A percentile compares a stretch with the other conserved stretches of the same genome.
Conservation (phyloP, 2,888 invertebrate species). For the Ennomos fuscantarius region DNA sequence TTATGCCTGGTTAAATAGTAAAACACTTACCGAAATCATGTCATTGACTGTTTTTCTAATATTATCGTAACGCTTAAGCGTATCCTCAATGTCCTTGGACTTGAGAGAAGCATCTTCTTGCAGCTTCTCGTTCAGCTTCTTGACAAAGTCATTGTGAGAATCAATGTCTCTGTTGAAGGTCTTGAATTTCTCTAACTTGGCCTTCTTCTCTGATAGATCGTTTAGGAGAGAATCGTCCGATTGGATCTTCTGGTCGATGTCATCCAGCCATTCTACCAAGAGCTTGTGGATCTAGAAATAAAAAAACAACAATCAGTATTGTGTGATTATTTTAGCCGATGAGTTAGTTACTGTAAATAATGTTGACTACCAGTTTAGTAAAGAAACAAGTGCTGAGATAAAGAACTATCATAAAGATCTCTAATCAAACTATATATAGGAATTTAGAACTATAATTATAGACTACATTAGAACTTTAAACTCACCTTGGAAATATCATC, state of each 20-base stretch:
- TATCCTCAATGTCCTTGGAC: slow-evolving; percentile 88
- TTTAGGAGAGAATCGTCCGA: slow-evolving; percentile 90
- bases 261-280: slow-evolving; percentile 94
- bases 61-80: slow-evolving; percentile 89
- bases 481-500: slow-evolving; percentile 93
- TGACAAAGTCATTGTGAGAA: slow-evolving; percentile 91
- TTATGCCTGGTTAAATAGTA: too few relatives aligned
- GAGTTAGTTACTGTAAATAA: slow-evolving; percentile 5
- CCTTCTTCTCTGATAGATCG: slow-evolving; percentile 96
- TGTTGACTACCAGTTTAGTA: too few relatives aligned
- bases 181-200: slow-evolving; percentile 94
- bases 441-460: too few relatives aligned
- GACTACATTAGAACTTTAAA: too few relatives aligned
- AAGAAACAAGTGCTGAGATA: too few relatives aligned
- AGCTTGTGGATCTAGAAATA: slow-evolving; percentile 87
- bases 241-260: slow-evolving; percentile 93
- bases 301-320: not conserved
- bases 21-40: slow-evolving; percentile 85
- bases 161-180: slow-evolving; percentile 92
- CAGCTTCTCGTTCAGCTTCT: slow-evolving; percentile 90
- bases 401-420: too few relatives aligned
- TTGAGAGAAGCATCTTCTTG: slow-evolving; percentile 88
- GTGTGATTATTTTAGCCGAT: slow-evolving; percentile 24
- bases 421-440: too few relatives aligned
- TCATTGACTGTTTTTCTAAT: slow-evolving; percentile 88